Conservation (phyloP, 1,140 invertebrate species). For the Bombyx mori region DNA sequence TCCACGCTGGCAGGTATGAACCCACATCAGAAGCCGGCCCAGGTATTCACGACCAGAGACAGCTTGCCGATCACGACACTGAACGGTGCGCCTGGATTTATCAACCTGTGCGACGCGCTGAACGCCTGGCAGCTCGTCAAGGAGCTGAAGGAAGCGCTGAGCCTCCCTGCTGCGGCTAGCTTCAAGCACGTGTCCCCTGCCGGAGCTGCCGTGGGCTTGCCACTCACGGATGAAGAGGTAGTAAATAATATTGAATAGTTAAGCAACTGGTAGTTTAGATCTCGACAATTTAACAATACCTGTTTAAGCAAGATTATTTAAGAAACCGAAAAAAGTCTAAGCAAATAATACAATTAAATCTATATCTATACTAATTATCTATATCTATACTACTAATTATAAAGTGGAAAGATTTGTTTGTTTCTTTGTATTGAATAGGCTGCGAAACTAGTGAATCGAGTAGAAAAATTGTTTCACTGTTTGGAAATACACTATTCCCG, state of each 20-base stretch:
- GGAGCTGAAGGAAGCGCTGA: conserved; percentile 86
- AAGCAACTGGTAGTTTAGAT: too few species aligned
- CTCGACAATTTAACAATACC: too few species aligned
- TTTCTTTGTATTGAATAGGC: too few species aligned
- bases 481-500: too few species aligned
- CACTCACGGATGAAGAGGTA: conserved; percentile 78
- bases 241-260: not conserved
- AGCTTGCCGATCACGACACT: conserved; percentile 90
- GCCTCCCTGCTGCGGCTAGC: conserved; percentile 93
- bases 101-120: conserved; percentile 97
- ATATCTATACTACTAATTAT: too few species aligned
- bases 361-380: too few species aligned
- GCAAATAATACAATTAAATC: too few species aligned
- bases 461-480: too few species aligned
- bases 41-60: conserved; percentile 87
- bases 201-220: conserved; percentile 91
- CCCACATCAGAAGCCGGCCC: conserved; percentile 97
- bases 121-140: conserved; percentile 97
- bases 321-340: too few species aligned
- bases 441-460: too few species aligned
- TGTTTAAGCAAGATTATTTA: too few species aligned
- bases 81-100: conserved; percentile 97
- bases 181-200: conserved; percentile 99
- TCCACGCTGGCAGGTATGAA: conserved; percentile 82
- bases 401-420: too few species aligned